These are phyloP conservation scores for Brevimyrus niger DNA, from an alignment of 2,113 vertebrate genomes.

Conservation along the genomic window DNA sequence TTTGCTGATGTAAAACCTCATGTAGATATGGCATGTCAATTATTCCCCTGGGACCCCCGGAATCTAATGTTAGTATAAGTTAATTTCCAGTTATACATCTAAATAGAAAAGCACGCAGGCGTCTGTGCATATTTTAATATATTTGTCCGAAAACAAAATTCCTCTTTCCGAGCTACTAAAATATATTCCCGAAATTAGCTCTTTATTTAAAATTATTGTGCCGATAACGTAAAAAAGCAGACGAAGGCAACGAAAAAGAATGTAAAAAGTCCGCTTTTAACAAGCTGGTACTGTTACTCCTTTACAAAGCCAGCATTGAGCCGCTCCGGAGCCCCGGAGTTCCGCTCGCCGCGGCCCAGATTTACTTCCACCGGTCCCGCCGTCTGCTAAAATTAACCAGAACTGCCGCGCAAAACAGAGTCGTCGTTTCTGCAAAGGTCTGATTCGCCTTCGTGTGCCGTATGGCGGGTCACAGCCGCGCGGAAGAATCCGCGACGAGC, in stretches of 20 bases:
- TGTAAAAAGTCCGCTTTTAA: background rate
- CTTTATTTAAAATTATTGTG: background rate
- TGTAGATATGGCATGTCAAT: background rate
- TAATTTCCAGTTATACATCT: background rate
- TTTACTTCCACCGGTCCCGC: background rate
- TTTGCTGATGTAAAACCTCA: background rate
- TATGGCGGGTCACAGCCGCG: background rate
- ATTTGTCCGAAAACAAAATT: background rate
- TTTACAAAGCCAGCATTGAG: conserved; percentile 15
- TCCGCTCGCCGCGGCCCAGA: background rate
- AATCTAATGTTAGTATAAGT: background rate
- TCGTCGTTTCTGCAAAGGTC: background rate
- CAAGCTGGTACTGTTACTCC: background rate
- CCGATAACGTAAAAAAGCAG: background rate
- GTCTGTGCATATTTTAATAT: background rate
- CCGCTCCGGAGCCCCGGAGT: background rate
- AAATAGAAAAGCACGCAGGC: background rate
- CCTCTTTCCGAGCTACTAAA: background rate
- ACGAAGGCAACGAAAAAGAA: background rate
- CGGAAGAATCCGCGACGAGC: no score
- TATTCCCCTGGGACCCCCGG: background rate
- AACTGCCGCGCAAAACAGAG: background rate
- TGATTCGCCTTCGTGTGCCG: background rate
- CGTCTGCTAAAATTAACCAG: background rate
- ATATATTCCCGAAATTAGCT: background rate